Evolutionary conservation across 2,888 invertebrate genomes (phyloP).

Genomic region (Andrena flavipes): DNA sequence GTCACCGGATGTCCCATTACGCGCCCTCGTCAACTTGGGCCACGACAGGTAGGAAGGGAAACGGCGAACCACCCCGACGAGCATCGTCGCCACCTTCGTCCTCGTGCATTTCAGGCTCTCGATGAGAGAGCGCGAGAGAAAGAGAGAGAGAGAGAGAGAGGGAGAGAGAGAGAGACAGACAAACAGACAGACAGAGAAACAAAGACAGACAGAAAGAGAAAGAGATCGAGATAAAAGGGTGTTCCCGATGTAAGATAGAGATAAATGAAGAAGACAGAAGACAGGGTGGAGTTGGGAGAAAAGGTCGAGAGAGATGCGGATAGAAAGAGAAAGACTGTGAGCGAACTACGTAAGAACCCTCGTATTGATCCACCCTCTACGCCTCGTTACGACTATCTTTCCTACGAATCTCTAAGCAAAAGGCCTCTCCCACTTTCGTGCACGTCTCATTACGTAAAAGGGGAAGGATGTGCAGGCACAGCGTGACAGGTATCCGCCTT

Average conservation of each 20-base stretch:
- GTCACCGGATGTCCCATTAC: not conserved
- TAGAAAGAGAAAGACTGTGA: constrained; percentile 70
- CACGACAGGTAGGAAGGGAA: not conserved
- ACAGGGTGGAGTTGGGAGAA: constrained; percentile 43
- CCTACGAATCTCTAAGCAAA: constrained; percentile 81
- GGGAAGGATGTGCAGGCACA: constrained; percentile 63
- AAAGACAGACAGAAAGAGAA: constrained; percentile 59
- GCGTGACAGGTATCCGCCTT: constrained; percentile 48
- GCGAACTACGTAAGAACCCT: constrained; percentile 82
- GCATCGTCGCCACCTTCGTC: constrained; percentile 57
- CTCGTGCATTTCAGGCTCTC: constrained; percentile 66
- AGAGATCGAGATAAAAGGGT: constrained; percentile 50
- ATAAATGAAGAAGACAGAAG: constrained; percentile 42
- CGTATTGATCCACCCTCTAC: constrained; percentile 83
- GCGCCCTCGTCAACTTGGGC: not conserved
- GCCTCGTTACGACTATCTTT: constrained; percentile 83
- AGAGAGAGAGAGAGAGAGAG: constrained; percentile 47
- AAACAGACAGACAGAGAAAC: constrained; percentile 23
- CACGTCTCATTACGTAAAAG: constrained; percentile 75
- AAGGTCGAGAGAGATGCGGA: constrained; percentile 42
- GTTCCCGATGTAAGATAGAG: constrained; percentile 50
- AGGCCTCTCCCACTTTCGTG: constrained; percentile 78
- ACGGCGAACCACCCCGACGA: constrained; percentile 23
- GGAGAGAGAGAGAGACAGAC: not conserved
- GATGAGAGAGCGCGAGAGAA: constrained; percentile 21